Evolutionary conservation across 2,888 invertebrate genomes (phyloP), one percentile per base, ranked within the genome.

Genomic region (Muschampia plurimacula): DNA sequence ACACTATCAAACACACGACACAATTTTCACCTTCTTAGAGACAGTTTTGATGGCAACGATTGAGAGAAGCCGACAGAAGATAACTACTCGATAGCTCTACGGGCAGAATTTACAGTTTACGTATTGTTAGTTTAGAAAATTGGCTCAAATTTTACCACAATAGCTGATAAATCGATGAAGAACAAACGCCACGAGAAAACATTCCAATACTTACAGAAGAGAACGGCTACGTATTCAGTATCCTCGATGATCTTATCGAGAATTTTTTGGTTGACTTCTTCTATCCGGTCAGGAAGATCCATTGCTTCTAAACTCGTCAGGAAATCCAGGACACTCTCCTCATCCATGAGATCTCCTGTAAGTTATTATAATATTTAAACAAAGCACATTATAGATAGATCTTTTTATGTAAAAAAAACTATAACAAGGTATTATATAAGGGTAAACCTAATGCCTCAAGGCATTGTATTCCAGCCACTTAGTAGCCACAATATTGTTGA

Each of bases 271-370:
- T 98, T 98, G 69, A 98, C 98, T 95, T 98, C 98, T 95, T 98
- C 98, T 90, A 98, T 98, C 90, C 98, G 96, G 93, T 98, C 98
- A 66, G 98, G 98, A 84, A 98, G 95, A 89, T 98, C 98, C 98
- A 98, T 98, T 80, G 98, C 98, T 95, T 98, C 98, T 84, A 98
- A 95, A 87, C 98, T 98, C 84, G 98, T 98, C 83, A 98, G 95
- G 95, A 98, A 98, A 95, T 98, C 98, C 89, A 98, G 95, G 80
- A 98, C 98, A 89, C 96, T 97, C 90, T 98, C 98, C 92, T 98
- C 98, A 94, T 98, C 98, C 98, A 98, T 98, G 90, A 98, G 95
- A 96, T 98, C 98, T 95, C 98, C 97, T 97, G 87, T 36, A 93
- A 46, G 22, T 36, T 6, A 39, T 15, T 41, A 55, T 55, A 55